Evolutionary conservation across 2,888 invertebrate genomes (phyloP).

Genomic region (Plemyria rubiginata): DNA sequence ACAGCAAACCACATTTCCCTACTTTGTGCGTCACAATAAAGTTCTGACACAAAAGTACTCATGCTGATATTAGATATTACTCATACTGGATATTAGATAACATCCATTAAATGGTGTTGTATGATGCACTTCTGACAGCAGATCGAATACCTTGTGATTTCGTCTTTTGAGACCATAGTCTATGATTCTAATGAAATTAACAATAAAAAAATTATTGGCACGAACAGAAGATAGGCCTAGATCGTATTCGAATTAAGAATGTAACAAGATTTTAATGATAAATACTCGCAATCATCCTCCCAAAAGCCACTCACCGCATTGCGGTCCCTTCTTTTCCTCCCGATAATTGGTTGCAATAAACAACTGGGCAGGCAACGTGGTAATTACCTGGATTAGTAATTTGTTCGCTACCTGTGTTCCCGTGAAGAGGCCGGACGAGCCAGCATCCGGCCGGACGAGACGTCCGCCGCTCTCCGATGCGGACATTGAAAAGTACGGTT

Average conservation of each 20-base stretch:
- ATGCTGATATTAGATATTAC: no score
- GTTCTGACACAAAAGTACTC: no score
- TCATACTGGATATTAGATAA: no score
- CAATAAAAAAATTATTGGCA: background rate
- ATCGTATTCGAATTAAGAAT: background rate
- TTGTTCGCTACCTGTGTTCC: slow-evolving; percentile 78
- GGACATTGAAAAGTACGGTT: slow-evolving; percentile 28
- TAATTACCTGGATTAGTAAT: slow-evolving; percentile 75
- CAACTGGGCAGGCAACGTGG: slow-evolving; percentile 46
- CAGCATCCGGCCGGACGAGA: slow-evolving; percentile 30
- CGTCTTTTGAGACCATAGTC: background rate
- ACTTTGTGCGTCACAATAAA: no score
- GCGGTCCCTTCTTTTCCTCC: slow-evolving; percentile 19
- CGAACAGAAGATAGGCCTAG: background rate
- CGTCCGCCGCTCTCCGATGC: slow-evolving; percentile 18
- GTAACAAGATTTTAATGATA: background rate
- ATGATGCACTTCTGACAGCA: no score
- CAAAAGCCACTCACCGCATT: slow-evolving; percentile 22
- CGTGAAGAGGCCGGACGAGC: slow-evolving; percentile 58
- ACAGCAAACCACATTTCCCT: slow-evolving; percentile 1
- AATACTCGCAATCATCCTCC: slow-evolving; percentile 4
- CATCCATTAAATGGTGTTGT: background rate
- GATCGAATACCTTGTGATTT: no score
- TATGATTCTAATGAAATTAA: background rate
- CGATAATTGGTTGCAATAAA: slow-evolving; percentile 29